A percentile compares a stretch with the other conserved stretches of the same genome.
These are phyloP conservation scores for Hemibagrus guttatus DNA, from an alignment of 2,797 vertebrate species.

Conservation along the genomic window DNA sequence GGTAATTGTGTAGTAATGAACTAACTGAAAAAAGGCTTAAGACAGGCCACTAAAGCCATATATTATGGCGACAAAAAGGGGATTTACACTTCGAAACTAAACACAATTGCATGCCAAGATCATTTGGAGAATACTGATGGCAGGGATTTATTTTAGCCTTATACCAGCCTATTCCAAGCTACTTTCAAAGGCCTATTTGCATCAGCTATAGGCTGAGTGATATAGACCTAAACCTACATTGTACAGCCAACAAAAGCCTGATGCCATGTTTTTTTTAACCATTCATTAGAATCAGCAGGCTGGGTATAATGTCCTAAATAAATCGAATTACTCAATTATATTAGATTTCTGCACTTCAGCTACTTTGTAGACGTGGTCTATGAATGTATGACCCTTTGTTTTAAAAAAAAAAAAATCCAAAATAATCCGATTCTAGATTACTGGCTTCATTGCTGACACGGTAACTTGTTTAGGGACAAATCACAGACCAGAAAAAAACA, in stretches of 20 bases:
- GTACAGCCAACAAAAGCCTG: not conserved
- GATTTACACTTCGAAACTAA: slow-evolving; percentile 91
- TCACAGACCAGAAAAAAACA: not conserved
- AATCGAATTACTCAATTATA: slow-evolving; percentile 18
- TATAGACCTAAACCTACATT: slow-evolving; percentile 34
- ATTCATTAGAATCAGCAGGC: slow-evolving; percentile 17
- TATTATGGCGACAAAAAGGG: slow-evolving; percentile 87
- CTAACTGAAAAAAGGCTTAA: slow-evolving; percentile 95
- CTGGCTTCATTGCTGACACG: not conserved
- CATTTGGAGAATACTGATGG: slow-evolving; percentile 80
- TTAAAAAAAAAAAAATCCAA: not conserved
- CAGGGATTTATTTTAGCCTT: slow-evolving; percentile 71
- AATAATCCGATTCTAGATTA: not conserved
- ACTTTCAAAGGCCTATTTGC: slow-evolving; percentile 78
- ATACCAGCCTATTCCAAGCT: slow-evolving; percentile 63
- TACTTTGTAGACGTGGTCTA: not conserved
- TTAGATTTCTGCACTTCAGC: not conserved
- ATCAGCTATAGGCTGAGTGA: slow-evolving; percentile 68
- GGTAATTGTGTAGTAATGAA: slow-evolving; percentile 99
- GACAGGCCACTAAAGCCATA: slow-evolving; percentile 90
- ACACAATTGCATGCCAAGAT: slow-evolving; percentile 83
- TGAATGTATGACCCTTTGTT: not conserved
- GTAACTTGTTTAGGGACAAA: not conserved
- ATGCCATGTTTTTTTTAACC: slow-evolving; percentile 16
- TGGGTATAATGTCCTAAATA: slow-evolving; percentile 4